phyloP scores from a whole-genome alignment of 2,113 vertebrate genomes.

The Paedocypris sp. region DNA sequence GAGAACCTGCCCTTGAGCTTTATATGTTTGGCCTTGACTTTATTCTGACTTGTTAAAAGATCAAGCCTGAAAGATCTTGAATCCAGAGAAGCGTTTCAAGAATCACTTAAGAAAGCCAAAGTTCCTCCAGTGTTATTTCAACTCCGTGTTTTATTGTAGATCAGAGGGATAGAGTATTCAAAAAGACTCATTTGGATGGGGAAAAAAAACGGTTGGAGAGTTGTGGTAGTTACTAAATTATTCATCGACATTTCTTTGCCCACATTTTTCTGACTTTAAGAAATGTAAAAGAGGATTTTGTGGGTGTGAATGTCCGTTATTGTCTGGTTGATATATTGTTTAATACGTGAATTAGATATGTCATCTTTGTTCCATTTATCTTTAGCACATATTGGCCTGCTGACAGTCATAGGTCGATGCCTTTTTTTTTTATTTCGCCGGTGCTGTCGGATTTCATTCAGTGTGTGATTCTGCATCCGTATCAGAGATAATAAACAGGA shows the following conservation, averaged over 20 bases:
- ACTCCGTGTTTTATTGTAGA: neutral
- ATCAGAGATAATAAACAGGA: slow-evolving; percentile 15
- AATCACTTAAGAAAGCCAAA: neutral
- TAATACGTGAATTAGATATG: neutral
- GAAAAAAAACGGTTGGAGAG: too few relatives aligned
- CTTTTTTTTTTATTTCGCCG: neutral
- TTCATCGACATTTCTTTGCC: too few relatives aligned
- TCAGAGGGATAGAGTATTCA: neutral
- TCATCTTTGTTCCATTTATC: neutral
- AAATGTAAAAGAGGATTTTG: too few relatives aligned
- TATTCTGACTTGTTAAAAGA: slow-evolving; percentile 22
- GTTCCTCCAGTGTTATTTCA: neutral
- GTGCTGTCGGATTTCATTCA: slow-evolving; percentile 3
- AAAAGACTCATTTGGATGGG: too few relatives aligned
- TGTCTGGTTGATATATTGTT: neutral
- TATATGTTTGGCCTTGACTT: slow-evolving; percentile 17
- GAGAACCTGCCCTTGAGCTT: slow-evolving; percentile 12
- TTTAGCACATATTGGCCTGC: neutral
- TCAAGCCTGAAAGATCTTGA: neutral
- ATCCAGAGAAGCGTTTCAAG: neutral
- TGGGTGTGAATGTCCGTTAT: too few relatives aligned
- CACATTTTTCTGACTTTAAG: too few relatives aligned
- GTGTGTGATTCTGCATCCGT: slow-evolving; percentile 15
- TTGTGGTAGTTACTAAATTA: too few relatives aligned
- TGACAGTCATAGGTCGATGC: neutral